A percentile compares a stretch with the other conserved stretches of the same genome.
Conservation (phyloP, 2,888 invertebrate genomes). For the Drosophila meridionalis region DNA sequence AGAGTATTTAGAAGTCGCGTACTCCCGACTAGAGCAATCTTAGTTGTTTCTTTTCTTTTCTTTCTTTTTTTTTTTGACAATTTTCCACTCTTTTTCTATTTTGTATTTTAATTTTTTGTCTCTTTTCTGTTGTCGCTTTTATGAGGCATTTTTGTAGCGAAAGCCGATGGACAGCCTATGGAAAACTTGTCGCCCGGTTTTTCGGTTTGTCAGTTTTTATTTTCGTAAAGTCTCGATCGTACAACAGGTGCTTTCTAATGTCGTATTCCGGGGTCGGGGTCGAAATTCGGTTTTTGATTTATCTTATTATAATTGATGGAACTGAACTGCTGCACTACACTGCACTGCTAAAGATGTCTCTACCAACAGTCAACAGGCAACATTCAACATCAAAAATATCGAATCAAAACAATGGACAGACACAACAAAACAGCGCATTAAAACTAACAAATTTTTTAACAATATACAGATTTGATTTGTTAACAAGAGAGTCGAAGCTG, state of each 20-base stretch:
- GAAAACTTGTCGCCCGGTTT: conserved; percentile 74
- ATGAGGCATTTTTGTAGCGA: conserved; percentile 81
- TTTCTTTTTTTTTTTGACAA: conserved; percentile 34
- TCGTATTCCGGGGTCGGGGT: conserved; percentile 26
- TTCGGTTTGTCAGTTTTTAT: conserved; percentile 48
- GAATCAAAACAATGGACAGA: conserved; percentile 55
- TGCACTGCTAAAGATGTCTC: conserved; percentile 31
- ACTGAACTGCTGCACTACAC: conserved; percentile 37
- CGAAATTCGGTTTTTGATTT: conserved; percentile 59
- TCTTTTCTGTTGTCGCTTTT: conserved; percentile 59
- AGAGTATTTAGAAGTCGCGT: not conserved
- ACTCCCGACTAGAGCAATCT: conserved; percentile 1
- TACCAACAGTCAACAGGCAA: not conserved
- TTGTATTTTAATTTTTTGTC: conserved; percentile 38
- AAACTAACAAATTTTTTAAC: conserved; percentile 53
- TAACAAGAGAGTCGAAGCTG: conserved; percentile 53
- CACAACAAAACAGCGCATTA: conserved; percentile 56
- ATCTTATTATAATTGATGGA: conserved; percentile 79
- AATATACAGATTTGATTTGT: conserved; percentile 73
- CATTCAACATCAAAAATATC: conserved; percentile 8
- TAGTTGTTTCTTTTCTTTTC: not conserved
- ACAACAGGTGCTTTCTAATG: conserved; percentile 75
- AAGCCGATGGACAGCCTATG: conserved; percentile 63
- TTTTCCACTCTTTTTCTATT: conserved; percentile 40
- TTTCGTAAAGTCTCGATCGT: conserved; percentile 40